Base-by-base conservation (phyloP, 2,888 invertebrate genomes). In the Heliconius ethilla region DNA sequence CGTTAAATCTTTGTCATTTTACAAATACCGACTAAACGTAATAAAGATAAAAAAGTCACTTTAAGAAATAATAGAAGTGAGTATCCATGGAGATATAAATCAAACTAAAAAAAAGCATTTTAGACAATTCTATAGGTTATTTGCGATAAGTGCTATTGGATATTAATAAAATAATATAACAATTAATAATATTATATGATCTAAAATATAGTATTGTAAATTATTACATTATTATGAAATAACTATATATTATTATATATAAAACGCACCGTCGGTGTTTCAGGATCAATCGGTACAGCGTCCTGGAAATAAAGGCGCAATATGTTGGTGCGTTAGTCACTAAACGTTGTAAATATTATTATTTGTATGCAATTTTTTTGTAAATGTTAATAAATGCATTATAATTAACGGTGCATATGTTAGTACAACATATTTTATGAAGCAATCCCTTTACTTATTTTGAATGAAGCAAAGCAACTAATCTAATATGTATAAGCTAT, bases 231-330 rank as follows among this genome's bases (percentile, higher is more conserved):
- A 7, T 9, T 9, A 51, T 51, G 22, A 22, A 51, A 33, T 22
- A 59, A 59, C 33, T 59, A 69, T 66, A 55, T 51, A 72, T 77
- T 81, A 78, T 40, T 40, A 33, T 33, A 22, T n/a, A 59, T 59
- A 59, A 59, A 81, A 84, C 85, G 85, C 82, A 85, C 85, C 85
- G 83, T 84, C 79, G 84, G 84, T 76, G 84, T 83, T 59, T 86
- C 85, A 70, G 83, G 84, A 73, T 85, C 83, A 80, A 83, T 83
- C 80, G 82, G 82, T 75, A 79, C 83, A 75, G 82, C 81, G 77
- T 85, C 85, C 85, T 85, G 85, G 80, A 84, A 85, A 82, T 82
- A 82, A 83, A 84, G 75, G 70, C 69, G 78, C 79, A 75, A 70
- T 65, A 78, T 67, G 45, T 70, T 69, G 66, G 69, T 70, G 76